Conservation (phyloP, 2,888 invertebrate species). For the Patella pellucida region DNA sequence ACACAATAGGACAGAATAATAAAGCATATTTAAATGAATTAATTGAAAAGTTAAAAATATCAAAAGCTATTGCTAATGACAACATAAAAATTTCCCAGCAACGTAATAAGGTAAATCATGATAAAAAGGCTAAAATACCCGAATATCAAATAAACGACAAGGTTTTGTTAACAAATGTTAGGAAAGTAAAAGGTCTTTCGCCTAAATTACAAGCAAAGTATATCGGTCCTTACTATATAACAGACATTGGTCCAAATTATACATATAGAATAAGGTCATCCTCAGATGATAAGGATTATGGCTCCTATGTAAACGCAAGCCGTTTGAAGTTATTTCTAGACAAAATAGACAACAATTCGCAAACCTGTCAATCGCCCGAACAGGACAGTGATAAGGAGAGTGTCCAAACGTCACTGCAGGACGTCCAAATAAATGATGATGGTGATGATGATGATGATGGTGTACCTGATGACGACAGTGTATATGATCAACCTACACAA, state of each 20-base stretch:
- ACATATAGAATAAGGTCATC: neutral
- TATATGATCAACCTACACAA: too few relatives aligned
- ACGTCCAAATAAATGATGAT: too few relatives aligned
- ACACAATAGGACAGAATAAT: conserved; percentile 30
- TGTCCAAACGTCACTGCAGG: too few relatives aligned
- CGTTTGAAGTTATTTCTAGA: neutral
- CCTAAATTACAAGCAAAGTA: neutral
- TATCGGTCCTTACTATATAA: neutral
- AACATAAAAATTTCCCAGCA: conserved; percentile 16
- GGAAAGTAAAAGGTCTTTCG: neutral
- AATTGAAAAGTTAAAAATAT: conserved; percentile 23
- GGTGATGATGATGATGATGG: too few relatives aligned
- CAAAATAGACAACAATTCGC: neutral
- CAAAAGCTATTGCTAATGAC: conserved; percentile 22
- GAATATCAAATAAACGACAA: neutral
- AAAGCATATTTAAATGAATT: conserved; percentile 29
- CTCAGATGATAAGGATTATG: neutral
- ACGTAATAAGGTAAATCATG: neutral
- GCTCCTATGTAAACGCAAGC: neutral
- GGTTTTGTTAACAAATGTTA: neutral
- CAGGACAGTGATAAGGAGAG: too few relatives aligned
- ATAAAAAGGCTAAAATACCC: neutral
- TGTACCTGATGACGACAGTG: too few relatives aligned
- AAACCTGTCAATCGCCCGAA: neutral
- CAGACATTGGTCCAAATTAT: neutral